phyloP scores from a whole-genome alignment of 2,113 vertebrate species.

The Salvelinus alpinus region DNA sequence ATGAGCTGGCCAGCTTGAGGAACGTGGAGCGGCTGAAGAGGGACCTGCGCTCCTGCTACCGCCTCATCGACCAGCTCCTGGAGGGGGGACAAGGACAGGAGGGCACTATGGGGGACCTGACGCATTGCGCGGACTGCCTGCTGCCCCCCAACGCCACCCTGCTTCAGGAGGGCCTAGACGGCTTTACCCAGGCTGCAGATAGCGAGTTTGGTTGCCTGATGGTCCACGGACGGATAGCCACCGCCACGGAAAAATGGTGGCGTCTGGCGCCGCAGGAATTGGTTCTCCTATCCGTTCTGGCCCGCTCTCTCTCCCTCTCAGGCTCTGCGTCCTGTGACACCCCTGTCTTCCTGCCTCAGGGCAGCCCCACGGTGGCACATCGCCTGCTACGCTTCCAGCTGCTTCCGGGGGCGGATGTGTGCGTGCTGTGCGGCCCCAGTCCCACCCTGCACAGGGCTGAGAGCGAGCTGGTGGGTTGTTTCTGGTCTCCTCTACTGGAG shows the following conservation, averaged over 20 bases:
- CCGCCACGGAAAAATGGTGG: conserved; percentile 88
- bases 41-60: conserved; percentile 83
- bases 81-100: conserved; percentile 56
- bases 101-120: conserved; percentile 81
- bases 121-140: conserved; percentile 83
- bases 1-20: conserved; percentile 79
- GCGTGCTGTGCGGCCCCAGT: conserved; percentile 84
- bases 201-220: conserved; percentile 76
- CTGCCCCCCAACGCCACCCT: conserved; percentile 67
- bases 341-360: conserved; percentile 87
- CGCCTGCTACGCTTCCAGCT: conserved; percentile 85
- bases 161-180: conserved; percentile 74
- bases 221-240: conserved; percentile 61
- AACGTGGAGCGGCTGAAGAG: conserved; percentile 90
- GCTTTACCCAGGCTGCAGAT: conserved; percentile 67
- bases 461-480: conserved; percentile 74
- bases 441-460: conserved; percentile 78
- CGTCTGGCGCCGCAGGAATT: conserved; percentile 78
- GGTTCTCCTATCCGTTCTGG: conserved; percentile 80
- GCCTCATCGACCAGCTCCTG: conserved; percentile 84
- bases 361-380: conserved; percentile 87
- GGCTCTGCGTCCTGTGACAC: conserved; percentile 81
- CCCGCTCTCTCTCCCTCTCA: conserved; percentile 70
- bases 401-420: conserved; percentile 80
- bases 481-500: conserved; percentile 83